A percentile compares a stretch with the other conserved stretches of the same genome.
Conservation (phyloP, 1,140 invertebrate species). For the Nasonia longicornis region DNA sequence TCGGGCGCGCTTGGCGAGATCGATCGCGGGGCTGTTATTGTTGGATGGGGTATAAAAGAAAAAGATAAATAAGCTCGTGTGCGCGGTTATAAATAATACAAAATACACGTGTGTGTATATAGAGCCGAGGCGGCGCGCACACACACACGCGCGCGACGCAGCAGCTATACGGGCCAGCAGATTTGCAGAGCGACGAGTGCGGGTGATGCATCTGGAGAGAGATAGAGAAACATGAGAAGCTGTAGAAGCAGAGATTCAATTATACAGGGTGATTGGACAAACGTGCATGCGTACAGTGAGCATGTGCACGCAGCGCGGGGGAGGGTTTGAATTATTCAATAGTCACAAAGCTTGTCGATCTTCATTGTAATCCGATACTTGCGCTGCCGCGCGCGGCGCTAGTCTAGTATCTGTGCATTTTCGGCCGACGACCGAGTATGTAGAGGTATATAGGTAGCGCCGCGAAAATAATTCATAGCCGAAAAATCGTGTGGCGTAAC, state of each 20-base stretch:
- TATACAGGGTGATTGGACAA: neutral
- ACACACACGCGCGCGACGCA: neutral
- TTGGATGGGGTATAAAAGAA: constrained; percentile 27
- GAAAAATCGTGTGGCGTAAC: constrained; percentile 34
- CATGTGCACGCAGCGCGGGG: neutral
- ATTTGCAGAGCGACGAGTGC: neutral
- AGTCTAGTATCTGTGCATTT: constrained; percentile 3
- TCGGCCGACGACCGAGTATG: neutral
- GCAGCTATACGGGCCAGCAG: too few species aligned
- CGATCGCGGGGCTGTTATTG: constrained; percentile 24
- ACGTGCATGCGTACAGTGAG: neutral
- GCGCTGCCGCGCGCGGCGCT: neutral
- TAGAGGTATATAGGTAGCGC: neutral
- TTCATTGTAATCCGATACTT: constrained; percentile 36
- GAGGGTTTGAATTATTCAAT: neutral
- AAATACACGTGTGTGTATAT: constrained; percentile 8
- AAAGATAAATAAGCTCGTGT: constrained; percentile 25
- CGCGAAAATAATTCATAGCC: constrained; percentile 16
- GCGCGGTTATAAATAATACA: constrained; percentile 43
- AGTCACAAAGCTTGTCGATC: neutral
- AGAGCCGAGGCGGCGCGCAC: neutral
- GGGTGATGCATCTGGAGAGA: neutral
- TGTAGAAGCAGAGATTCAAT: neutral
- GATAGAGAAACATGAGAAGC: constrained; percentile 7
- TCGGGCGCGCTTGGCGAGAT: neutral